Base-by-base conservation (phyloP, 2,113 vertebrate genomes). In the Osmerus mordax region DNA sequence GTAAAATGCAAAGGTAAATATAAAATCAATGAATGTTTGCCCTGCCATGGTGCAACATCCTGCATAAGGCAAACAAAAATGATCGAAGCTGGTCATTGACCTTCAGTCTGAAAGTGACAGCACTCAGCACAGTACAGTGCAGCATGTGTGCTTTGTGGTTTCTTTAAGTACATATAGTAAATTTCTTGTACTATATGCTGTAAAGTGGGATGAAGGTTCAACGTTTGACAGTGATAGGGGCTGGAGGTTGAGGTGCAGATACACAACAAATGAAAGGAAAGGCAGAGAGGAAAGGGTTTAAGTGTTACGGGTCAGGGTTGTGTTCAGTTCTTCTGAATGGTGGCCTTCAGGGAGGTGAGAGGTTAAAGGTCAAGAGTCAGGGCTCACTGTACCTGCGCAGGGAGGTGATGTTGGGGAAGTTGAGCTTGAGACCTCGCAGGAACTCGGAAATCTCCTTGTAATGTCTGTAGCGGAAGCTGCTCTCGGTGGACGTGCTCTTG, bases 331-430 rank as follows among this genome's bases (percentile, higher is more conserved):
- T 11, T 11, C 14, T 36, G 18, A 64, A 28, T 11, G 62, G 52
- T 4, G 28, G 92, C 91, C 78, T 77, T 91, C 67, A 96, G 92
- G 64, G 88, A 92, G 32, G 95, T 97, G 77, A 98, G 98, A 93
- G 70, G 83, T 7, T 6, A 15, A 12, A 55, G 65, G 16, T 23
- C 16, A 61, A 56, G 36, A 13, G 6, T 65, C 18, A 52, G 19
- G 32, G 32, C 14, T 53, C 3, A 29, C 11, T 14, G 59, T 47
- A 93, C 92, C 79, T 95, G 71, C 77, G 92, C 67, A 96, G 92
- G 64, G 89, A 92, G 36, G 95, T 97, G 78, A 99, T 97, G 15
- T 92, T 87, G 0, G 96, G 96, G 76, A 97, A 99, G 91, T 99
- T 98, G 60, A 96, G 91, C 2, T 90, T 92, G 67, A 99, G 93